phyloP scores from a whole-genome alignment of 2,888 invertebrate genomes.

The Drosophila barbarae region DNA sequence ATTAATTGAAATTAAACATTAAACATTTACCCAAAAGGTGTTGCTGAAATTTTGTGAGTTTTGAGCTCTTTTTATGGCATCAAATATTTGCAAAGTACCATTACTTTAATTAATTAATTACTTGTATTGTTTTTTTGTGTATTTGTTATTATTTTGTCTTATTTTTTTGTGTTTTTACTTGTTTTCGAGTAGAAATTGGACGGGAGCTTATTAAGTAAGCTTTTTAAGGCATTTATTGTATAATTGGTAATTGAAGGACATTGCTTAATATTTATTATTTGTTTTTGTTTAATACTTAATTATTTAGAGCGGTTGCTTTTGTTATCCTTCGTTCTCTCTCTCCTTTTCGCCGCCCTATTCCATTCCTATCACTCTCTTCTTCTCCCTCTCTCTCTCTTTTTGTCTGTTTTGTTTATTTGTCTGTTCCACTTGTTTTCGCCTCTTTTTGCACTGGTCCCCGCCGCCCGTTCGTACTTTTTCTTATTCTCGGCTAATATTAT shows the following conservation, averaged over 20 bases:
- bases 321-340: conserved; percentile 11
- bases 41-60: conserved; percentile 5
- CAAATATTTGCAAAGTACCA: conserved; percentile 34
- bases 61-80: neutral
- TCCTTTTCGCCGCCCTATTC: conserved; percentile 11
- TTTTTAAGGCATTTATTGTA: neutral
- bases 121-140: too few relatives aligned
- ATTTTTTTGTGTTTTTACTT: neutral
- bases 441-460: conserved; percentile 47
- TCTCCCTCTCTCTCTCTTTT: conserved; percentile 21
- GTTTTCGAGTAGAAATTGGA: neutral
- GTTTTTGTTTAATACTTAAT: neutral
- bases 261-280: neutral
- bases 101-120: conserved; percentile 1
- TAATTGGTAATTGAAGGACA: neutral
- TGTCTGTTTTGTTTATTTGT: conserved; percentile 70
- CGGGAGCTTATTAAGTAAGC: too few relatives aligned
- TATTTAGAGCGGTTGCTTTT: conserved; percentile 15
- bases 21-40: conserved; percentile 55
- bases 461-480: conserved; percentile 8
- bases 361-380: neutral
- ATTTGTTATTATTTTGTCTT: neutral
- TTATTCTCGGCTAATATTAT: conserved; percentile 27
- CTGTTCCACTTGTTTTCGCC: conserved; percentile 67
- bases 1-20: conserved; percentile 64